These are phyloP conservation scores for Phycodurus eques DNA, from an alignment of 2,113 vertebrate species.

Conservation along the genomic window DNA sequence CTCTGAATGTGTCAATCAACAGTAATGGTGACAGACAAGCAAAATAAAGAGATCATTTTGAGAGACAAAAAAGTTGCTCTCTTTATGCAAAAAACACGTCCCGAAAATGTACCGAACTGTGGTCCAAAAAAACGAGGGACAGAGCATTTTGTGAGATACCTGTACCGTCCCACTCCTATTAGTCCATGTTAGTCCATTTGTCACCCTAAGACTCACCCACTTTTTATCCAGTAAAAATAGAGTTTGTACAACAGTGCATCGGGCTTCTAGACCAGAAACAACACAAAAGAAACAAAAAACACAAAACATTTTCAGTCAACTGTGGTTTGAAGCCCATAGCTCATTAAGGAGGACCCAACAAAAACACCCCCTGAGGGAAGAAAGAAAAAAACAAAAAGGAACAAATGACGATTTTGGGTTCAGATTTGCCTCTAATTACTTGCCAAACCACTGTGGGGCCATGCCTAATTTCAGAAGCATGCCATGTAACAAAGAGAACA, in stretches of 20 bases:
- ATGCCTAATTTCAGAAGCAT: not conserved
- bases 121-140: not conserved
- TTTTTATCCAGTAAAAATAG: conserved; percentile 5
- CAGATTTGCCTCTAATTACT: not conserved
- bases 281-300: conserved; percentile 27
- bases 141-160: not conserved
- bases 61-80: no score
- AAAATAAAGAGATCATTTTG: no score
- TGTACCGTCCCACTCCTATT: not conserved
- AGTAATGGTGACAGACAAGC: no score
- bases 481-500: not conserved
- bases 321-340: conserved; percentile 28
- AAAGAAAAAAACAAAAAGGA: not conserved
- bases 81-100: no score
- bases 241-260: conserved; percentile 1
- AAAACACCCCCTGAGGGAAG: conserved; percentile 12
- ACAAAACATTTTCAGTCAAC: conserved; percentile 22
- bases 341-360: conserved; percentile 44
- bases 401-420: conserved; percentile 4
- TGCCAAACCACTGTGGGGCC: not conserved
- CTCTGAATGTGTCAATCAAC: no score
- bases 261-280: not conserved
- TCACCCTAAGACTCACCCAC: not conserved
- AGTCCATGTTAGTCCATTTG: not conserved
- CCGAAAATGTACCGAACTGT: no score